Evolutionary conservation across 2,113 vertebrate species (phyloP).

Genomic region (Ciconia maguari): DNA sequence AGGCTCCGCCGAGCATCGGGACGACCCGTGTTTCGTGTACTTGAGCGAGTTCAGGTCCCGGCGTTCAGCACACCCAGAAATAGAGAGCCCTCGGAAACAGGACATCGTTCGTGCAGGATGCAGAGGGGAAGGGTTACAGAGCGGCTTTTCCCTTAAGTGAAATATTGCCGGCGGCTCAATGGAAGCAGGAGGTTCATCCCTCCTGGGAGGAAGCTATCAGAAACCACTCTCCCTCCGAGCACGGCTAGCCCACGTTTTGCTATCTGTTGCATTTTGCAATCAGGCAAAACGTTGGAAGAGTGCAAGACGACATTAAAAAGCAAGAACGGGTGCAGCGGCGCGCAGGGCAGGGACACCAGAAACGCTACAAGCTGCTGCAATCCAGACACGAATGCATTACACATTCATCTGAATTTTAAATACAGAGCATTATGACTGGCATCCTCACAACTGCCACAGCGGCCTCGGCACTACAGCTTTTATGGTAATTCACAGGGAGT

Average conservation of each 20-base stretch:
- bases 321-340: neutral
- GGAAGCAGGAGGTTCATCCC: neutral
- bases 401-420: conserved; percentile 68
- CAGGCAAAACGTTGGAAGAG: neutral
- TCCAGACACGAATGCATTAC: neutral
- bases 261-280: conserved; percentile 31
- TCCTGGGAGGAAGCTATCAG: conserved; percentile 45
- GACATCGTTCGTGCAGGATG: neutral
- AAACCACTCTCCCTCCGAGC: conserved; percentile 31
- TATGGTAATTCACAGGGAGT: conserved; percentile 74
- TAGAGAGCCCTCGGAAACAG: neutral
- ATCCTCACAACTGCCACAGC: conserved; percentile 42
- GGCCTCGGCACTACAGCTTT: conserved; percentile 60
- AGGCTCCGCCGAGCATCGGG: accelerated
- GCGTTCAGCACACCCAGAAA: neutral
- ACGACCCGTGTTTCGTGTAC: accelerated
- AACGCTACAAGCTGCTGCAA: neutral
- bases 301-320: accelerated
- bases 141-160: neutral
- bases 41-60: accelerated
- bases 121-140: neutral
- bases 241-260: accelerated
- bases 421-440: conserved; percentile 56
- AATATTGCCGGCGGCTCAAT: neutral
- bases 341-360: neutral